phyloP scores from a whole-genome alignment of 92 coral and sea anemone genomes.

The Metridium senile region DNA sequence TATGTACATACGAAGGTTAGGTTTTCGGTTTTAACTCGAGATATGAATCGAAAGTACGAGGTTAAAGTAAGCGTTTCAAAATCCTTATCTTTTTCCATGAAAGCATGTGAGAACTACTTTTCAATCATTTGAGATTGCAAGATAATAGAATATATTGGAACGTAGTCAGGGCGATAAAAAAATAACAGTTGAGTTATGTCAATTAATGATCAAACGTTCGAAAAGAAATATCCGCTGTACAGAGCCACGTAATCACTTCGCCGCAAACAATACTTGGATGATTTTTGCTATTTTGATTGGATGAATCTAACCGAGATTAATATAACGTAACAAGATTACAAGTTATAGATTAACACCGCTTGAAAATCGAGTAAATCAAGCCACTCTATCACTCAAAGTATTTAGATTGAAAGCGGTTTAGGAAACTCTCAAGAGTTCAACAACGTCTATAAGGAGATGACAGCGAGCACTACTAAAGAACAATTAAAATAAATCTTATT shows the following conservation, averaged over 20 bases:
- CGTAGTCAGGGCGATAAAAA: not conserved
- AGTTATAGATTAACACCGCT: not conserved
- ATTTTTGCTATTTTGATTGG: not conserved
- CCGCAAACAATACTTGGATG: not conserved
- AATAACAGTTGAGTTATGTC: too few relatives aligned
- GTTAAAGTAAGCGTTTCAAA: not conserved
- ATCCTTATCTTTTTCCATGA: not conserved
- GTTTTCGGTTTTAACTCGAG: not conserved
- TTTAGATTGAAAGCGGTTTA: slow-evolving; percentile 13
- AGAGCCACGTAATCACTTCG: too few relatives aligned
- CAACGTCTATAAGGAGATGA: slow-evolving; percentile 42
- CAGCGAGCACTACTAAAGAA: not conserved
- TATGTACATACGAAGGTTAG: not conserved
- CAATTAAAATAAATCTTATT: not conserved
- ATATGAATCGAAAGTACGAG: not conserved
- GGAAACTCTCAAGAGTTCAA: slow-evolving; percentile 40
- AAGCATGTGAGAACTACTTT: not conserved
- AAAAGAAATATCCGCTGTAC: too few relatives aligned
- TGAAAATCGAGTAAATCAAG: not conserved
- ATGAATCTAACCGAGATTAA: not conserved
- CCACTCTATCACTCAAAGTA: not conserved
- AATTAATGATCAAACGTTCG: too few relatives aligned
- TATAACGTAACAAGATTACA: slow-evolving; percentile 4
- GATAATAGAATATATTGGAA: not conserved
- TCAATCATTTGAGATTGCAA: not conserved